Evolutionary conservation across 2,888 invertebrate genomes (phyloP), one percentile per base, ranked within the genome.

Genomic region (Latrodectus hesperus): DNA sequence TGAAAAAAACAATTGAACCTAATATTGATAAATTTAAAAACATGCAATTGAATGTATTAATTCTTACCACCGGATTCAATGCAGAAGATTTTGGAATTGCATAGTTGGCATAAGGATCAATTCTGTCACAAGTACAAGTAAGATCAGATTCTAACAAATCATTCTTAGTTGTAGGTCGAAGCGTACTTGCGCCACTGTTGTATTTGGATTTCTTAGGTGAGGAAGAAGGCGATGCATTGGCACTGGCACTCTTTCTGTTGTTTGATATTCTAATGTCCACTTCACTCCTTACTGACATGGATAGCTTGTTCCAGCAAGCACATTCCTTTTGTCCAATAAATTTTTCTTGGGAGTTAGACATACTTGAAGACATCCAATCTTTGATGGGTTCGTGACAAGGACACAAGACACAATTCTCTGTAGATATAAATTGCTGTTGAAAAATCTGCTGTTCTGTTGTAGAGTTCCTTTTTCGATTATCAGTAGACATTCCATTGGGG

Each of bases 81-180:
- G 90, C 38, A 82, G 91, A 86, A 80, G 90, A 90, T 74, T 91
- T 91, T 26, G 96, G 96, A 89, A 96, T 93, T 91, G 96, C 96
- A 91, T 96, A 96, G 92, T 96, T 96, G 11, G 75, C 72, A 65
- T 82, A 85, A 12, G 85, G 82, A 65, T 78, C 81, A 3, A 17
- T 55, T 55, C 78, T 84, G 16, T 71, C 80, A 86, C 89, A 89
- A 1, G 86, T 83, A 55, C 89, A 89, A 10, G 74, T 6, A n/a
- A 78, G 26, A 12, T 81, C 81, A n/a, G 76, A 73, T 1, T 87
- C 86, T 11, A 65, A 14, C 2, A 53, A 10, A 6, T 70, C 70
- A 73, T 72, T 84, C 12, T 70, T 80, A 12, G 49, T 73, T 60
- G 60, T 9, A 0, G 79, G 12, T 55, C 70, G 77, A 22, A 84